Evolutionary conservation across 2,797 vertebrate genomes (phyloP).

Genomic region (Erithacus rubecula): DNA sequence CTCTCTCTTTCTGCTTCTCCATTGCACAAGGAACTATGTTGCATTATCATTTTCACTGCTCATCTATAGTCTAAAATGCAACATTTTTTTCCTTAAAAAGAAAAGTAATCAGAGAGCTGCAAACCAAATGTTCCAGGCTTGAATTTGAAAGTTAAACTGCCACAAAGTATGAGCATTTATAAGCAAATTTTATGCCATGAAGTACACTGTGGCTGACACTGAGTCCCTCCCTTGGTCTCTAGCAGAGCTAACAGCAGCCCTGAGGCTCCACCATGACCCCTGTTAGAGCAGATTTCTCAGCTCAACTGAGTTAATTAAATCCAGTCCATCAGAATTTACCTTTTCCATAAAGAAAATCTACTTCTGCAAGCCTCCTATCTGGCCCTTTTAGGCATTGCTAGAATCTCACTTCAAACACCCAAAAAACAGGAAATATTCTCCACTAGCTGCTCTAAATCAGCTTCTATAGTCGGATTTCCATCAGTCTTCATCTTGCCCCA

Average conservation of each 20-base stretch:
- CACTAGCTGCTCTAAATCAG: not conserved
- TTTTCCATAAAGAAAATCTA: not conserved
- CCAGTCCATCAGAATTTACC: not conserved
- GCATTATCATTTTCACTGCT: no score
- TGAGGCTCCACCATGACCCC: not conserved
- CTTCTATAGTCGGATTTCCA: not conserved
- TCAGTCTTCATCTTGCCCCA: not conserved
- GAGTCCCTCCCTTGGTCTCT: not conserved
- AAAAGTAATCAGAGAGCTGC: not conserved
- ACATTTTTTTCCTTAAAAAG: not conserved
- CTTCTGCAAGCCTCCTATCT: not conserved
- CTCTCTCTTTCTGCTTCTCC: no score
- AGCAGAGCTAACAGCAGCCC: not conserved
- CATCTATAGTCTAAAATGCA: no score
- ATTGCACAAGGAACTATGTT: no score
- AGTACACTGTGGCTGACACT: not conserved
- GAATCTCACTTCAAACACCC: not conserved
- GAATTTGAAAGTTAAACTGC: not conserved
- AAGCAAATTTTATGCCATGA: not conserved
- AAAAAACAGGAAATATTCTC: not conserved
- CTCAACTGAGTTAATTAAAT: not conserved
- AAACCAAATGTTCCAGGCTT: not conserved
- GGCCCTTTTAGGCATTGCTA: not conserved
- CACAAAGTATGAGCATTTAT: not conserved
- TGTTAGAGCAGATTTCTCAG: not conserved